Percentiles rank a stretch among this genome's conserved stretches.
Evolutionary conservation across 2,888 invertebrate genomes (phyloP).

Genomic region (Agonopterix alstromeriana): DNA sequence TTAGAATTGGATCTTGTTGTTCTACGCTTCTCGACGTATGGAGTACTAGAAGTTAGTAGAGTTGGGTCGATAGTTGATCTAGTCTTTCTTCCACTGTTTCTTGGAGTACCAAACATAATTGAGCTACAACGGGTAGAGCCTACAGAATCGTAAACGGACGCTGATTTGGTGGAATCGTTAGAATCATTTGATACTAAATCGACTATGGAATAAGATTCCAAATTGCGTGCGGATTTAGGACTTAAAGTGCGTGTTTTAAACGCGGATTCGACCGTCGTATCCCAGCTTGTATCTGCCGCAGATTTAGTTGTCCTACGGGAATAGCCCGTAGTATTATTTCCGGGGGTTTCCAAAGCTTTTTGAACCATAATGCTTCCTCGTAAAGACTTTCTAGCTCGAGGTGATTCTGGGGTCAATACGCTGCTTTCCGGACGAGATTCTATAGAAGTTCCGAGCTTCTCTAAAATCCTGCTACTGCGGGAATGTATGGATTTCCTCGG

Average conservation of each 20-base stretch:
- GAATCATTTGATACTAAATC: slow-evolving; percentile 50
- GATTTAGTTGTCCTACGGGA: slow-evolving; percentile 14
- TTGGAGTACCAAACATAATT: slow-evolving; percentile 32
- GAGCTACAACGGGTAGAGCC: slow-evolving; percentile 23
- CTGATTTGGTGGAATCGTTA: slow-evolving; percentile 20
- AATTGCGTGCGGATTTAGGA: slow-evolving; percentile 21
- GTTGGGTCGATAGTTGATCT: slow-evolving; percentile 29
- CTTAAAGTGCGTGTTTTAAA: slow-evolving; percentile 28
- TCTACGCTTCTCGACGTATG: slow-evolving; percentile 23
- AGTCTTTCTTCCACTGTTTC: slow-evolving; percentile 20
- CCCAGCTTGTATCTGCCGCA: slow-evolving; percentile 16
- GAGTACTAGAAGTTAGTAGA: slow-evolving; percentile 43
- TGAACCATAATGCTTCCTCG: slow-evolving; percentile 35
- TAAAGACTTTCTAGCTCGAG: slow-evolving; percentile 22
- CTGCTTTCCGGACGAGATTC: slow-evolving; percentile 10
- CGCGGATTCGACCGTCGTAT: slow-evolving; percentile 14
- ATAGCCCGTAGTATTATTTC: slow-evolving; percentile 6
- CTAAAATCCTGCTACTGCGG: slow-evolving; percentile 35
- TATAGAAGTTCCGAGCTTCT: slow-evolving; percentile 13
- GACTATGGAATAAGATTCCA: slow-evolving; percentile 56
- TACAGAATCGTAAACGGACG: slow-evolving; percentile 41
- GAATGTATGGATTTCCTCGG: slow-evolving; percentile 39
- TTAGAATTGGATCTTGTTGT: slow-evolving; percentile 20
- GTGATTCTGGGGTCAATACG: slow-evolving; percentile 19
- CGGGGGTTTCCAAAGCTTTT: slow-evolving; percentile 20